Base-by-base conservation (phyloP, 1,140 invertebrate genomes). In the Rhagoletis pomonella region DNA sequence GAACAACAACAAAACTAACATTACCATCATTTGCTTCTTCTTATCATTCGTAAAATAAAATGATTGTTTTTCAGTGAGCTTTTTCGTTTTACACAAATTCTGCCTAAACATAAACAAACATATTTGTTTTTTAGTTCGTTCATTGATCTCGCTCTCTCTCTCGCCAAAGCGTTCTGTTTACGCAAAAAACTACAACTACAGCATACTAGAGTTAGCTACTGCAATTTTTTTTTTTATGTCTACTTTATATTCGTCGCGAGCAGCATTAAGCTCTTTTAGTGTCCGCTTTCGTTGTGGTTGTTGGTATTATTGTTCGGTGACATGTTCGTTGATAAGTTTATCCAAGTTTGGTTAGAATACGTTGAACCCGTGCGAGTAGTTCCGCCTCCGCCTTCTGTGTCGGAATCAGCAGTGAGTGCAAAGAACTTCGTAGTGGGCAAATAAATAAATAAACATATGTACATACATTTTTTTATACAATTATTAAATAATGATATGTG, bases 51-150 rank as follows among this genome's bases (percentile, higher is more conserved):
- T 29, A 29, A 29, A 29, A 29, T 29, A 29, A 29, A 55, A 5
- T 55, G 5, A 55, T 10, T 55, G 50, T 1, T 55, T 55, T 55
- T 7, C 50, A 7, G 1, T 44, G 42, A 17, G 4, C 4, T 42
- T 73, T 47, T 3, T 65, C 19, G 29, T 19, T 29, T 29, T 65
- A n/a, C n/a, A 3, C n/a, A 44, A 14, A 73, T 44, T 14, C 39
- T 44, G 12, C 12, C 42, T 73, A 73, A 73, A 73, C 67, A 73
- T 73, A 73, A 73, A 73, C 67, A 47, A 73, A 73, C 67, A 73
- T 73, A 29, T 29, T 29, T 29, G 29, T 29, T 73, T 73, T 62
- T 19, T 73, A 73, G 67, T 73, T 73, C 9, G 67, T 73, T 73
- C 67, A 47, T 73, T 73, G 67, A 47, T 73, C 67, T 47, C 67